Conservation (phyloP, 2,888 invertebrate genomes). For the Heliconius cydno region DNA sequence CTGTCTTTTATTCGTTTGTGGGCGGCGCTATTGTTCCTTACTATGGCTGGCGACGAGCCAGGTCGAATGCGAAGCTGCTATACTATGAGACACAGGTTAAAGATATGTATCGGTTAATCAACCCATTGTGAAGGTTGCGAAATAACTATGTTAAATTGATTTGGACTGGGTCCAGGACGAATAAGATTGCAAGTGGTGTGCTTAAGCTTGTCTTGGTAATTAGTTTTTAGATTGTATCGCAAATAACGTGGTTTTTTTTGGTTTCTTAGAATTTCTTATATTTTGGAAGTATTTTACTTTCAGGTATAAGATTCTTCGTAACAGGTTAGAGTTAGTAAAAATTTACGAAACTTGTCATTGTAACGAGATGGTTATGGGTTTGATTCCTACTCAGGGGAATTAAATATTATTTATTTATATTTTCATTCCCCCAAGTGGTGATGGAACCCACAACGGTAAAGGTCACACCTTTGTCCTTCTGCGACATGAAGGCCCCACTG, state of each 20-base stretch:
- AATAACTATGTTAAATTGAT: constrained; percentile 50
- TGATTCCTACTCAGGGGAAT: no score
- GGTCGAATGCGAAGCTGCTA: constrained; percentile 68
- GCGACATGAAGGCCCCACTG: no score
- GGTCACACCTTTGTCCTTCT: no score
- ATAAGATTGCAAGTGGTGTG: constrained; percentile 13
- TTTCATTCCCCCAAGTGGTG: no score
- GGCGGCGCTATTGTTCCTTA: constrained; percentile 62
- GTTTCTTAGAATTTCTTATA: not conserved
- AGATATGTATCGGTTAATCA: constrained; percentile 80
- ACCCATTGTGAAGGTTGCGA: constrained; percentile 70
- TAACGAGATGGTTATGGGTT: no score
- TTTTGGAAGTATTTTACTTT: not conserved
- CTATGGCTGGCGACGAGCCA: constrained; percentile 66
- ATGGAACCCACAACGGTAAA: no score
- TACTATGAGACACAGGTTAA: constrained; percentile 62
- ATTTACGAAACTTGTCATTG: no score
- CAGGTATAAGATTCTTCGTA: no score
- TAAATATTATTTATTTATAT: no score
- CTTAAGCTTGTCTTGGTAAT: constrained; percentile 12
- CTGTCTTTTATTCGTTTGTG: constrained; percentile 63
- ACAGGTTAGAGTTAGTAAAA: no score
- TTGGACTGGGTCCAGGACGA: constrained; percentile 45
- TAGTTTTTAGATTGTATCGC: not conserved
- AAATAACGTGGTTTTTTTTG: not conserved